Conservation (phyloP, 2,113 vertebrate genomes). For the Syngnathus floridae region DNA sequence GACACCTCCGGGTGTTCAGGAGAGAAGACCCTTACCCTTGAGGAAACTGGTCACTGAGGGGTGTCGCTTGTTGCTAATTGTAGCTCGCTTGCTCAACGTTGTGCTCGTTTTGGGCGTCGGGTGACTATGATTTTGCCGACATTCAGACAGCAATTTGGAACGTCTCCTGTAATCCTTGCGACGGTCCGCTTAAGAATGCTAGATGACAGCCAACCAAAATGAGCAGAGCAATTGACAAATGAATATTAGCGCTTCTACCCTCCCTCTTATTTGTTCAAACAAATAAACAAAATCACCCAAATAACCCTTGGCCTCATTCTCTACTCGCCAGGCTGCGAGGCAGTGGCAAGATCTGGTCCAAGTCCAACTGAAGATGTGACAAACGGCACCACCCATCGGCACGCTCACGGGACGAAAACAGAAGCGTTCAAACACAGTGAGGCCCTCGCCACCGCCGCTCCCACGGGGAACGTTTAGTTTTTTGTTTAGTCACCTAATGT, state of each 20-base stretch:
- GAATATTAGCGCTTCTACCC: background rate
- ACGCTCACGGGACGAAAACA: slow-evolving; percentile 33
- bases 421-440: slow-evolving; percentile 11
- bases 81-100: too few relatives aligned
- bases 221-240: background rate
- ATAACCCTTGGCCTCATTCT: slow-evolving; percentile 4
- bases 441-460: slow-evolving; percentile 8
- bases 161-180: too few relatives aligned
- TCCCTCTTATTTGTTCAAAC: background rate
- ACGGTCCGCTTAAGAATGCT: background rate
- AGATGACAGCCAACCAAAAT: background rate
- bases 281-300: background rate
- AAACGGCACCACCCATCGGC: slow-evolving; percentile 35
- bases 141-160: too few relatives aligned
- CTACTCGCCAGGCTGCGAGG: slow-evolving; percentile 79
- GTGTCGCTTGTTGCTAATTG: too few relatives aligned
- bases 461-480: slow-evolving; percentile 33
- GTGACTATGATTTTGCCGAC: too few relatives aligned
- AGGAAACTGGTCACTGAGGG: too few relatives aligned
- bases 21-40: too few relatives aligned
- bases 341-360: slow-evolving; percentile 97
- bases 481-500: slow-evolving; percentile 22
- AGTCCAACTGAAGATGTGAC: slow-evolving; percentile 80
- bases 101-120: too few relatives aligned
- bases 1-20: too few relatives aligned